Evolutionary conservation across 2,797 vertebrate genomes (phyloP).

Genomic region (Mus caroli): DNA sequence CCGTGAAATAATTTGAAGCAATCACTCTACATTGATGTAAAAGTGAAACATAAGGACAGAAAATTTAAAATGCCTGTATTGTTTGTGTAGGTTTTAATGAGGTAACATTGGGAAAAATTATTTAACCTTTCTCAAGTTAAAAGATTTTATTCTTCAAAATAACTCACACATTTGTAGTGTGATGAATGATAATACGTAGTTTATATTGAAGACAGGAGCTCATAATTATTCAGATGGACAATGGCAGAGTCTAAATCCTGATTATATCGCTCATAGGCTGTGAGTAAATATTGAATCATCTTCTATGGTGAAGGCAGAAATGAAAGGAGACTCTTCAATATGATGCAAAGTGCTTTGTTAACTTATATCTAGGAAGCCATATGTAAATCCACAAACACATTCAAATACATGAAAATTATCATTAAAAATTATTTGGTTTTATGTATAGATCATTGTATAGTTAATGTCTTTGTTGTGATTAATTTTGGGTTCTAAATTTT

Average conservation of each 20-base stretch:
- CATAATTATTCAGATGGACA: not conserved
- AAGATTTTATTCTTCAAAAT: not conserved
- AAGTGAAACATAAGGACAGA: not conserved
- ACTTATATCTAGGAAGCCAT: not conserved
- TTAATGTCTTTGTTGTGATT: not conserved
- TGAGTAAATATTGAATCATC: not conserved
- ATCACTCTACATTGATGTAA: not conserved
- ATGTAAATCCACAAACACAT: not conserved
- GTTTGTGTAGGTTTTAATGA: not conserved
- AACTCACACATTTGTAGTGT: not conserved
- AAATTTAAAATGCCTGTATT: not conserved
- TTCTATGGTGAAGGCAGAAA: not conserved
- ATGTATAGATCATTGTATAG: not conserved
- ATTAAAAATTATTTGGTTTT: not conserved
- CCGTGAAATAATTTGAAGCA: not conserved
- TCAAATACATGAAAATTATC: not conserved
- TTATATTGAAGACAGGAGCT: not conserved
- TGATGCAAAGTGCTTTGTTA: not conserved
- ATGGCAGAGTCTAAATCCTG: not conserved
- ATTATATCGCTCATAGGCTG: not conserved
- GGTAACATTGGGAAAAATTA: not conserved
- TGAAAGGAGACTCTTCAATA: not conserved
- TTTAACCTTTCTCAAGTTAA: not conserved
- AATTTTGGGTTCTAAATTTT: not conserved
- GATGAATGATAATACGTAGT: not conserved